Evolutionary conservation across 1,140 invertebrate genomes (phyloP).

Genomic region (Lamellibrachia luymesi): DNA sequence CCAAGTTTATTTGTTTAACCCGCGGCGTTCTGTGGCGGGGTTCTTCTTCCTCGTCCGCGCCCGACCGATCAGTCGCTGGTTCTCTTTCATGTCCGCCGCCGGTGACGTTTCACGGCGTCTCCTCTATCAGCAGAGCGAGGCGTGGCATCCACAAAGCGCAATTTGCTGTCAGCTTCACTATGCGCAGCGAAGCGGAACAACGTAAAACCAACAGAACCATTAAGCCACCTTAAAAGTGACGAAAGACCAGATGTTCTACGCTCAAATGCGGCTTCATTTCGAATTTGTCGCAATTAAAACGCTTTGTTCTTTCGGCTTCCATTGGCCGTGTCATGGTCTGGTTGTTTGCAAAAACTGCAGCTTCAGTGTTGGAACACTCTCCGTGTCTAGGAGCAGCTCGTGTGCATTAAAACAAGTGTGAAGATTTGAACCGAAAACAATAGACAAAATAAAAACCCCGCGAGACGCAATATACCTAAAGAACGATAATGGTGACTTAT

Average conservation of each 20-base stretch:
- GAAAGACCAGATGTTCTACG: background rate
- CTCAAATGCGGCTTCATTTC: background rate
- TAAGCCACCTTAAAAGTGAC: background rate
- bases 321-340: background rate
- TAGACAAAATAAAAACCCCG: background rate
- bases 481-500: background rate
- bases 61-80: no score
- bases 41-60: background rate
- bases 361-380: background rate
- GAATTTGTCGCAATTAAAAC: slow-evolving; percentile 1
- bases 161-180: background rate
- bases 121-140: background rate
- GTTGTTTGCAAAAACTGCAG: background rate
- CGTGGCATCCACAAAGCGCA: background rate
- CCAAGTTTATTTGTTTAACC: background rate
- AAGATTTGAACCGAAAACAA: background rate
- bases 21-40: background rate
- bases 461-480: background rate
- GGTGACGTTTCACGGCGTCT: background rate
- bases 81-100: background rate
- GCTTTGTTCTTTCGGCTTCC: background rate
- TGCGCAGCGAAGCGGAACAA: background rate
- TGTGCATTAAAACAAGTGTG: background rate
- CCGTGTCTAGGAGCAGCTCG: background rate
- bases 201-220: slow-evolving; percentile 1